Evolutionary conservation across 2,113 vertebrate species (phyloP).

Genomic region (Macquaria ambigua): DNA sequence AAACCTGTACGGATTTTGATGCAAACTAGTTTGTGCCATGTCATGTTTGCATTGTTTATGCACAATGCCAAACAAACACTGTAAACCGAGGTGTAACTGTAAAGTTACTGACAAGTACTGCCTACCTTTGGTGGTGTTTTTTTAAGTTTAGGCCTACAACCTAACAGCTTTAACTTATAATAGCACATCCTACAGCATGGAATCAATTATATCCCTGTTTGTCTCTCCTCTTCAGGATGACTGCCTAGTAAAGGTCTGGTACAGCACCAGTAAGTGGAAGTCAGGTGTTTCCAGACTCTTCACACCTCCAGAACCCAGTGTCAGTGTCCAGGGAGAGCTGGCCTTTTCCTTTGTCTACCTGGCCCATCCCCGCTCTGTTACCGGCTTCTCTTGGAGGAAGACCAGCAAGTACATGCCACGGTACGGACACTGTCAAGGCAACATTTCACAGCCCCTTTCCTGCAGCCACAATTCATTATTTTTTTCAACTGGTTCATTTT

Average conservation of each 20-base stretch:
- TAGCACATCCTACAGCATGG: background rate
- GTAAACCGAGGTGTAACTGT: background rate
- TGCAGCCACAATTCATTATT: background rate
- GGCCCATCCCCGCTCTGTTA: constrained; percentile 96
- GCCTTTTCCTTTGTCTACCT: constrained; percentile 97
- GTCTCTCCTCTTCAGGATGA: constrained; percentile 87
- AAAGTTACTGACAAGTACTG: background rate
- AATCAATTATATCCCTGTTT: constrained; percentile 4
- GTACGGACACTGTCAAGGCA: constrained; percentile 73
- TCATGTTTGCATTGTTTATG: background rate
- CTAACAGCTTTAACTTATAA: background rate
- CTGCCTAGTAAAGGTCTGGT: constrained; percentile 98
- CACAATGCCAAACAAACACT: background rate
- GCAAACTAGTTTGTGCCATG: background rate
- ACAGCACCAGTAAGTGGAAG: constrained; percentile 93
- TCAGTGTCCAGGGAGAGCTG: constrained; percentile 83
- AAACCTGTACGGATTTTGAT: background rate
- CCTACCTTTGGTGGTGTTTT: background rate
- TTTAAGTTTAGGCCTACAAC: background rate
- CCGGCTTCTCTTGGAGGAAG: constrained; percentile 98
- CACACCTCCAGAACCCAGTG: constrained; percentile 82
- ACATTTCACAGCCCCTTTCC: background rate
- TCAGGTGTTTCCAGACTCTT: constrained; percentile 85
- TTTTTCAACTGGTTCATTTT: background rate
- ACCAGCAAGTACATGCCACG: constrained; percentile 96